A percentile compares a stretch with the other conserved stretches of the same genome.
Evolutionary conservation across 37 sponge, comb jelly and placozoan genomes (phyloP).

Genomic region (Theonella swinhoei): DNA sequence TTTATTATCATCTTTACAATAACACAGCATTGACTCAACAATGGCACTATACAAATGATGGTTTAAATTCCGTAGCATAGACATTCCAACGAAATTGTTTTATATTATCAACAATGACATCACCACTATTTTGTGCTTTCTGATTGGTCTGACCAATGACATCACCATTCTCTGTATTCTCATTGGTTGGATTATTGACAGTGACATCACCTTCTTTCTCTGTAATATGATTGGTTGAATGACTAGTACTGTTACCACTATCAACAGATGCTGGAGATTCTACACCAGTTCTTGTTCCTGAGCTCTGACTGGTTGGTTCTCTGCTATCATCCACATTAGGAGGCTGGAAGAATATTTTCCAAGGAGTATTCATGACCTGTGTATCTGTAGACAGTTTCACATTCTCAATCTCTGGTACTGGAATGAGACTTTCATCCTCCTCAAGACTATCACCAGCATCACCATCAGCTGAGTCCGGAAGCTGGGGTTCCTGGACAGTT

Average conservation of each 20-base stretch:
- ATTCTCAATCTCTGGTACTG: constrained; percentile 1
- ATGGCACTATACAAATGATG: too few relatives aligned
- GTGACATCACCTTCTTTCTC: neutral
- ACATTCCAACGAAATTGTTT: neutral
- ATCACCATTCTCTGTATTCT: neutral
- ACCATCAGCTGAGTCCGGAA: neutral
- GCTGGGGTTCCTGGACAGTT: neutral
- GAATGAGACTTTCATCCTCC: neutral
- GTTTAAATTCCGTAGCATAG: constrained; percentile 12
- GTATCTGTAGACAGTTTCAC: neutral
- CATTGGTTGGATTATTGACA: neutral
- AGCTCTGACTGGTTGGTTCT: too few relatives aligned
- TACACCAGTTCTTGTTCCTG: too few relatives aligned
- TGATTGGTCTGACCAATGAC: neutral
- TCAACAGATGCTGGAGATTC: too few relatives aligned
- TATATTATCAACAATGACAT: constrained; percentile 5
- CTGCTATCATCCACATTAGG: neutral
- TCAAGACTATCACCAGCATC: neutral
- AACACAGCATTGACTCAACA: too few relatives aligned
- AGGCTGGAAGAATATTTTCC: neutral
- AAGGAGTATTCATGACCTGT: neutral
- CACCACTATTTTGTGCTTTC: neutral
- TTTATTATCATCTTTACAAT: too few relatives aligned
- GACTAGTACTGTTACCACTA: neutral
- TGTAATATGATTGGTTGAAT: neutral